Evolutionary conservation across 2,888 invertebrate species (phyloP).

Genomic region (Phragmatobia fuliginosa): DNA sequence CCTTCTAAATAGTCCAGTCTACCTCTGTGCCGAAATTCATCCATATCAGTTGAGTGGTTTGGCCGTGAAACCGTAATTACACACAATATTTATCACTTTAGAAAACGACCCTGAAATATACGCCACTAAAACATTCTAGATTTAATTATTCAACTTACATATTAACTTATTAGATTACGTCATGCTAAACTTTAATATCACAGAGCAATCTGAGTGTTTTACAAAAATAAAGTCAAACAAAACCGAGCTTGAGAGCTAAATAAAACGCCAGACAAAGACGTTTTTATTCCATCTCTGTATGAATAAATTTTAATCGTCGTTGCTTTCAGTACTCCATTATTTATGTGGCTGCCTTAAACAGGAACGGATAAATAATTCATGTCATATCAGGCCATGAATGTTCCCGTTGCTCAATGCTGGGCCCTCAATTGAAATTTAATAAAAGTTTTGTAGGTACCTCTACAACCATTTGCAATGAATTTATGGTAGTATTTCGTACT

Average conservation of each 20-base stretch:
- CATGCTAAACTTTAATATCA: constrained; percentile 1
- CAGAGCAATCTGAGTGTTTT: neutral
- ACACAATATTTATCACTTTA: neutral
- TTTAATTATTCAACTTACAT: neutral
- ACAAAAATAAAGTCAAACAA: constrained; percentile 13
- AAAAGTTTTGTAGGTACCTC: neutral
- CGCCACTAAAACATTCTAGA: neutral
- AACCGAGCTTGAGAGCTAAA: constrained; percentile 11
- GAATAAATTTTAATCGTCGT: constrained; percentile 26
- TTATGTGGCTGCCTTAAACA: constrained; percentile 24
- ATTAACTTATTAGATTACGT: neutral
- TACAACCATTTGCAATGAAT: neutral
- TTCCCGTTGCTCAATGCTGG: constrained; percentile 11
- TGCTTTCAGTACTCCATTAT: constrained; percentile 24
- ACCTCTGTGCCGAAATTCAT: too few relatives aligned
- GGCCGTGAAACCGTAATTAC: too few relatives aligned
- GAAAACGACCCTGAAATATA: neutral
- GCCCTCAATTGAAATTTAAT: constrained; percentile 1
- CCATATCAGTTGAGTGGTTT: too few relatives aligned
- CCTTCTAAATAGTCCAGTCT: too few relatives aligned
- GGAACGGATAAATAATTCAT: constrained; percentile 26
- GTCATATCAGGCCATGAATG: constrained; percentile 23
- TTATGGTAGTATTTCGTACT: neutral
- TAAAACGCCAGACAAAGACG: constrained; percentile 17
- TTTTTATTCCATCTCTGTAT: constrained; percentile 22